These are phyloP conservation scores for Chelonia mydas DNA, from an alignment of 2,797 vertebrate genomes.

Conservation along the genomic window DNA sequence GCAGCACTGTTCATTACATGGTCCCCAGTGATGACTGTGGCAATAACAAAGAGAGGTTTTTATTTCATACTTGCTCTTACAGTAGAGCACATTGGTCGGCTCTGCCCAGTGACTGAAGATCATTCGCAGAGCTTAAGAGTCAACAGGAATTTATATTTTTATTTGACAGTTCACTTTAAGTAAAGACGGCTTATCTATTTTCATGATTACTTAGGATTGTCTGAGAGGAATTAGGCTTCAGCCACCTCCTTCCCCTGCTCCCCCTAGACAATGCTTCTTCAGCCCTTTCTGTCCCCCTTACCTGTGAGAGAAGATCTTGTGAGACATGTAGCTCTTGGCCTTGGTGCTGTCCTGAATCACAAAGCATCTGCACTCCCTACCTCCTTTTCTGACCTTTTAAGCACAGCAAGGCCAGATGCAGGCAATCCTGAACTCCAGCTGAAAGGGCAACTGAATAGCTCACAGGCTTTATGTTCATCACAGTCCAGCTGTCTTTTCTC, in stretches of 20 bases:
- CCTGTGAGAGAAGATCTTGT: background rate
- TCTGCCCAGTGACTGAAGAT: constrained; percentile 61
- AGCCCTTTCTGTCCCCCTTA: background rate
- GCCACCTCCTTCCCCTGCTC: constrained; percentile 3
- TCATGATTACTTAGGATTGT: constrained; percentile 65
- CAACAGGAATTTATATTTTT: constrained; percentile 63
- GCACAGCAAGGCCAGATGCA: background rate
- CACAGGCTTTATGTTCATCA: background rate
- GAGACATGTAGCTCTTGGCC: background rate
- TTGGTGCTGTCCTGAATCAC: background rate
- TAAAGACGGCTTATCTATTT: constrained; percentile 57
- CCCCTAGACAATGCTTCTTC: fast-evolving
- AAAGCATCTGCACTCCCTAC: background rate
- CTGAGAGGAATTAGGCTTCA: background rate
- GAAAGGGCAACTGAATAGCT: background rate
- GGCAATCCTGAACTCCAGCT: background rate
- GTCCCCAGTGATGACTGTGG: background rate
- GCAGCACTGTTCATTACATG: background rate
- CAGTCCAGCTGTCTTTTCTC: background rate
- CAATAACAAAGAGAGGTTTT: background rate
- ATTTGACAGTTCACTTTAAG: constrained; percentile 62
- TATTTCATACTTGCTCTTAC: constrained; percentile 58
- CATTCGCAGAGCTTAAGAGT: constrained; percentile 53
- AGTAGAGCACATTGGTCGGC: constrained; percentile 63
- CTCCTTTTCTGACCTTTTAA: background rate